A percentile compares a stretch with the other conserved stretches of the same genome.
These are phyloP conservation scores for Drosophila malerkotliana DNA, from an alignment of 1,140 invertebrate genomes.

Conservation along the genomic window DNA sequence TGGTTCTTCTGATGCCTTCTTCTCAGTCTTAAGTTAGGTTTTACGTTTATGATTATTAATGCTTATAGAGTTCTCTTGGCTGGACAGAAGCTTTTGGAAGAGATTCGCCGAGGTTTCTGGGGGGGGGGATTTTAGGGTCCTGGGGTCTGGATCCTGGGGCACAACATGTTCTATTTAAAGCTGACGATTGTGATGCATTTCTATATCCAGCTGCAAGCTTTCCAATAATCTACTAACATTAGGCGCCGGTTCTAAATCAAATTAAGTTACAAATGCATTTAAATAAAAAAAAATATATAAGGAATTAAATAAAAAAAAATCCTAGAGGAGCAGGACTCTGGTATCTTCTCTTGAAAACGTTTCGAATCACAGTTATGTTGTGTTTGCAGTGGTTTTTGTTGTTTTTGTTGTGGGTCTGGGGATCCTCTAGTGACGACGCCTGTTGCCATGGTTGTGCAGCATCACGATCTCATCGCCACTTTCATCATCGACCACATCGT, in stretches of 20 bases:
- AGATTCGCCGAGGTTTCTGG: conserved; percentile 23
- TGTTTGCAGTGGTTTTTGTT: conserved; percentile 35
- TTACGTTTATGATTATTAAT: conserved; percentile 18
- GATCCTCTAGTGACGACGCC: conserved; percentile 49
- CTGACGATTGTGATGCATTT: conserved; percentile 42
- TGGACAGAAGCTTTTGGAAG: conserved; percentile 12
- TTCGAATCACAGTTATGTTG: conserved; percentile 78
- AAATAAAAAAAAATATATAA: not conserved
- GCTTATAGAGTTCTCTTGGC: conserved; percentile 21
- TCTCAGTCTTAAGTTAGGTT: conserved; percentile 49
- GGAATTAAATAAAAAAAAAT: conserved; percentile 15
- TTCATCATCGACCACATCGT: conserved; percentile 60
- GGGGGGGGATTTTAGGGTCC: not conserved
- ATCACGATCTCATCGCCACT: conserved; percentile 85
- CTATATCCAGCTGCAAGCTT: conserved; percentile 6
- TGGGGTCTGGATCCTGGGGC: not conserved
- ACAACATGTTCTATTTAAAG: conserved; percentile 47
- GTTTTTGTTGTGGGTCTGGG: conserved; percentile 1
- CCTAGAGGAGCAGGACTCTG: conserved; percentile 8
- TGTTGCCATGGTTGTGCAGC: conserved; percentile 71
- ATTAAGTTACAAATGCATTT: conserved; percentile 5
- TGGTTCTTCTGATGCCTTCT: not conserved
- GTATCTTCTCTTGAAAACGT: conserved; percentile 63
- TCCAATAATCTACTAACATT: conserved; percentile 10
- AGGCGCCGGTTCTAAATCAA: conserved; percentile 11